Base-by-base conservation (phyloP, 1,140 invertebrate species). In the Chymomyza costata region DNA sequence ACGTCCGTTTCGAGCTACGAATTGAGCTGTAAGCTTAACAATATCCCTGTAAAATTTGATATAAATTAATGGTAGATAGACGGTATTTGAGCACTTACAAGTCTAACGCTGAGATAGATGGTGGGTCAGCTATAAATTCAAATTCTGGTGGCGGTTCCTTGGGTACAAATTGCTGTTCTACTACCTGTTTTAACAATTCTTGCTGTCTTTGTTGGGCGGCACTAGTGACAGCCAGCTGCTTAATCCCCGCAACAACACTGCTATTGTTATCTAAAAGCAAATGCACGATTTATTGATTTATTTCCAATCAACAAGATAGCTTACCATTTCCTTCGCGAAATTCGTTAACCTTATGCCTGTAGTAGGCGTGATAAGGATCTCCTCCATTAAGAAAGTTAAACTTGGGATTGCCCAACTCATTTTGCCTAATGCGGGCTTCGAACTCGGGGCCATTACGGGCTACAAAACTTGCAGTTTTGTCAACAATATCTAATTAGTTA, bases 301-400 rank as follows among this genome's bases (percentile, higher is more conserved):
- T 47, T 18, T 28, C 60, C 1, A n/a, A 6, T 5, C 8, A 2
- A 3, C 1, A 7, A 19, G 2, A 3, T 31, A 34, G 50, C 59
- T 86, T 85, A 90, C 91, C 91, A 90, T 94, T 95, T 28, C 95
- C 95, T 83, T 98, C 96, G 57, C 92, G 91, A 81, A 98, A 97
- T 82, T 99, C 97, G 83, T 95, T 96, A 16, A 99, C 97, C 87
- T 98, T 99, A 83, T 98, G 95, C 66, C 97, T 93, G 88, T 99
- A 99, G 80, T 99, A 99, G 0, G 96, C 96, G 92, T 99, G 94
- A 83, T 99, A 99, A 0, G 98, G 98, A 88, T 99, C 98, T 1
- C 95, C 95, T 56, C 92, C 88, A 82, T 95, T 98, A n/a, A 99
- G 88, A 85, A 99, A 99, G 86, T 97, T 97, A 82, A 99, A 99